These are phyloP conservation scores for Phortica magna DNA, from an alignment of 2,888 invertebrate species.

Conservation along the genomic window DNA sequence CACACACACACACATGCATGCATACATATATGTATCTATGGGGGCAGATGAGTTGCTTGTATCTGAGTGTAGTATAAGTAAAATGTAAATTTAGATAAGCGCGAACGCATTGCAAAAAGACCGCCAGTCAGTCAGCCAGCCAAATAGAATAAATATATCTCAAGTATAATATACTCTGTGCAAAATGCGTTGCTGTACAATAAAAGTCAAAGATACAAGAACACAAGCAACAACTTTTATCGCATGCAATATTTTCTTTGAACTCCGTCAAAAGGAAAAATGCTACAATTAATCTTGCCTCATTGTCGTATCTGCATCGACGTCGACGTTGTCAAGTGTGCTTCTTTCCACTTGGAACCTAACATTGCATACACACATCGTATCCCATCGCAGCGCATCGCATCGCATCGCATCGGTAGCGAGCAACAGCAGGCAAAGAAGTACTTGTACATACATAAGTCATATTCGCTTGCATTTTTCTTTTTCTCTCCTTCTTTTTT, in stretches of 20 bases:
- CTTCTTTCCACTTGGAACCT: conserved; percentile 32
- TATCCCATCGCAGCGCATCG: background rate
- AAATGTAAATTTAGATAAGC: conserved; percentile 61
- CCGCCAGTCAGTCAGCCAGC: background rate
- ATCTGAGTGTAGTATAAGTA: background rate
- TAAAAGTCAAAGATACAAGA: conserved; percentile 41
- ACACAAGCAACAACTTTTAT: conserved; percentile 9
- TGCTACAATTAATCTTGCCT: conserved; percentile 60
- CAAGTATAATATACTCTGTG: background rate
- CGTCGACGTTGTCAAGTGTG: conserved; percentile 24
- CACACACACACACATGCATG: no score
- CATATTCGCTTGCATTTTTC: conserved; percentile 4
- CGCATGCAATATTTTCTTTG: conserved; percentile 60
- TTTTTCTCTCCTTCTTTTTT: background rate
- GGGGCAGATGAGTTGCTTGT: background rate
- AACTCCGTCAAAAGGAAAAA: conserved; percentile 62
- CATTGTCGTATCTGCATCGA: background rate
- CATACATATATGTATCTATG: background rate
- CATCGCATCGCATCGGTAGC: no score
- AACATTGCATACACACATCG: background rate
- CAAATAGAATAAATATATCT: conserved; percentile 14
- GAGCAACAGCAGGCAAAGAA: background rate
- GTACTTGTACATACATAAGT: background rate
- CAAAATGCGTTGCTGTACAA: conserved; percentile 41
- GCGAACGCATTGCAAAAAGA: conserved; percentile 33